These are phyloP conservation scores for Pristionchus pacificus DNA, from an alignment of 1,140 invertebrate species.

Conservation along the genomic window DNA sequence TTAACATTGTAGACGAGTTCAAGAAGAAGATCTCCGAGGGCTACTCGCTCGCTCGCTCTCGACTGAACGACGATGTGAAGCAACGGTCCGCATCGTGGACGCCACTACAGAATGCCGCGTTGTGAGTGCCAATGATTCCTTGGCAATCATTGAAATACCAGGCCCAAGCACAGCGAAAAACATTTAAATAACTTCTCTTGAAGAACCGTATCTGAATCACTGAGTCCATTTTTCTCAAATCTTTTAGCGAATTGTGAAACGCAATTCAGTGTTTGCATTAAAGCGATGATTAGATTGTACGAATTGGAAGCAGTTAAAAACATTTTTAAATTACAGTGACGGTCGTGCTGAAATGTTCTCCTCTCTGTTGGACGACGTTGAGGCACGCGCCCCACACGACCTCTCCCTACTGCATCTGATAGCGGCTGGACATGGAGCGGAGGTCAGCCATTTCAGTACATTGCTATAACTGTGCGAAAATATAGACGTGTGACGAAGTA, in stretches of 20 bases:
- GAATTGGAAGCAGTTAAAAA: too few relatives aligned
- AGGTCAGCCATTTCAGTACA: too few relatives aligned
- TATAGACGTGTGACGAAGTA: too few relatives aligned
- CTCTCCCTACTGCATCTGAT: background rate
- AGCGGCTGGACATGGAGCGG: constrained; percentile 53
- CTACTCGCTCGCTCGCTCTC: constrained; percentile 59
- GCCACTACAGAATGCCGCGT: constrained; percentile 57
- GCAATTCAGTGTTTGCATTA: too few relatives aligned
- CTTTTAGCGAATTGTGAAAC: too few relatives aligned
- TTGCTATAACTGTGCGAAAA: too few relatives aligned
- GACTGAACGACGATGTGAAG: constrained; percentile 58
- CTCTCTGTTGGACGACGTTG: constrained; percentile 5
- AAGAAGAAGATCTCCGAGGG: constrained; percentile 61
- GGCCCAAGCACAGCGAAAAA: too few relatives aligned
- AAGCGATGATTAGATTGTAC: too few relatives aligned
- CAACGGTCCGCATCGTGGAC: constrained; percentile 52
- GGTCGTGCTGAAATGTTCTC: constrained; percentile 9
- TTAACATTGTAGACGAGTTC: constrained; percentile 58
- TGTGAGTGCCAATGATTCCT: constrained; percentile 41
- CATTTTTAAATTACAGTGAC: constrained; percentile 7
- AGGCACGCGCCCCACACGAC: constrained; percentile 1
- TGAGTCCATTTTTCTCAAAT: too few relatives aligned
- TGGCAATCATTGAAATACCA: too few relatives aligned
- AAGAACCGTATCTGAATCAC: too few relatives aligned
- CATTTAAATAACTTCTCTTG: too few relatives aligned